phyloP scores from a whole-genome alignment of 2,797 vertebrate species.

The Lacerta agilis region DNA sequence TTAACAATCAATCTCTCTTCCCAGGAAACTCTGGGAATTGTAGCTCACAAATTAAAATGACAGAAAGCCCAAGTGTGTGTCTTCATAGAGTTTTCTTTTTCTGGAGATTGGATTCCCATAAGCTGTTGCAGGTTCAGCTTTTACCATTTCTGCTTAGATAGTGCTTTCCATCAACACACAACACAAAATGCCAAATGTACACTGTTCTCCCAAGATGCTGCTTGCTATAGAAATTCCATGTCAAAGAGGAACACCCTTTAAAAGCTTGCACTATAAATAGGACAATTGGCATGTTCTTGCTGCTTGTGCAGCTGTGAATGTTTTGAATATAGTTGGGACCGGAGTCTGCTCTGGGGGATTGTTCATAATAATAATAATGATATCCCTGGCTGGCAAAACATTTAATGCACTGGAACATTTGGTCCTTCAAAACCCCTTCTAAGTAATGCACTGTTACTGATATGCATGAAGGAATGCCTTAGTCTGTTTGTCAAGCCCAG shows the following conservation, averaged over 20 bases:
- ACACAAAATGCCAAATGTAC: slow-evolving; percentile 31
- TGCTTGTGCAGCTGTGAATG: neutral
- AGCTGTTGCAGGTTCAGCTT: neutral
- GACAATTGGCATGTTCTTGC: neutral
- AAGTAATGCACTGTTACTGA: slow-evolving; percentile 6
- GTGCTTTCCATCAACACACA: neutral
- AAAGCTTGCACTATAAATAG: slow-evolving; percentile 8
- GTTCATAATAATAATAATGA: neutral
- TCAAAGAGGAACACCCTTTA: slow-evolving; percentile 25
- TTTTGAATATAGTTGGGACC: neutral
- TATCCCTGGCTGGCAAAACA: slow-evolving; percentile 18
- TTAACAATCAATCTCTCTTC: no score
- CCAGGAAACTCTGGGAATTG: neutral
- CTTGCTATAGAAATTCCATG: slow-evolving; percentile 31
- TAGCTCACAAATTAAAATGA: neutral
- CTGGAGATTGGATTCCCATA: neutral
- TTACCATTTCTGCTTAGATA: neutral
- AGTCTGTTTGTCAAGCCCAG: neutral
- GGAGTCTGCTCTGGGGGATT: neutral
- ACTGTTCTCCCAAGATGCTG: neutral
- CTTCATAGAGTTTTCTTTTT: neutral
- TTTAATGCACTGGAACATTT: slow-evolving; percentile 31
- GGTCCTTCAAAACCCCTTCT: slow-evolving; percentile 10
- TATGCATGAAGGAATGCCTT: slow-evolving; percentile 13
- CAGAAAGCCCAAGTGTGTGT: neutral